A percentile compares a stretch with the other conserved stretches of the same genome.
Evolutionary conservation across 2,888 invertebrate species (phyloP).

Genomic region (Drosophila nigricruria): DNA sequence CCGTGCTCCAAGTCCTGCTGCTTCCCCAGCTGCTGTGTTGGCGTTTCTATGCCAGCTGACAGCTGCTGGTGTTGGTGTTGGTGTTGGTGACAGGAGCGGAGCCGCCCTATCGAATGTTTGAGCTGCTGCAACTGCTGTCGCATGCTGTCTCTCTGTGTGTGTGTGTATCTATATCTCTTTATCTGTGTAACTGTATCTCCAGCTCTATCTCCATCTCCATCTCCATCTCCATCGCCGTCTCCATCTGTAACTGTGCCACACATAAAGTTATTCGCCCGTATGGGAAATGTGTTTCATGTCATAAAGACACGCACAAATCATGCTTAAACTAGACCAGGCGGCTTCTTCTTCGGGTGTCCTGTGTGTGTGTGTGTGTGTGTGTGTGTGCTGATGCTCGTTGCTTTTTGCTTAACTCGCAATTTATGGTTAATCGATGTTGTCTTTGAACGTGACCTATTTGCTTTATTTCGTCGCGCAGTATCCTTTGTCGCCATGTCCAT

Average conservation of each 20-base stretch:
- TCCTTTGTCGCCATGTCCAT: constrained; percentile 43
- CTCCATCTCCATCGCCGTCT: constrained; percentile 19
- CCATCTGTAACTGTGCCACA: constrained; percentile 20
- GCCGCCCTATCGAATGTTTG: constrained; percentile 14
- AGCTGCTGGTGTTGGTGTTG: constrained; percentile 65
- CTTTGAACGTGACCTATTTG: constrained; percentile 82
- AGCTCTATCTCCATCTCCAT: constrained; percentile 15
- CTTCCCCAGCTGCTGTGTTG: constrained; percentile 42
- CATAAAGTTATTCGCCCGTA: constrained; percentile 59
- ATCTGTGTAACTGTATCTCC: constrained; percentile 26
- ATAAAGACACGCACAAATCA: constrained; percentile 82
- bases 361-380: constrained; percentile 26
- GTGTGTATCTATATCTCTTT: constrained; percentile 7
- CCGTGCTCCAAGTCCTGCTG: no score
- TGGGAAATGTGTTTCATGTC: constrained; percentile 70
- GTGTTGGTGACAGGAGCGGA: constrained; percentile 45
- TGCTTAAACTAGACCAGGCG: constrained; percentile 67
- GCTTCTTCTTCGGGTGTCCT: constrained; percentile 6
- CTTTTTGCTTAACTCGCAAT: constrained; percentile 83
- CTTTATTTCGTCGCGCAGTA: constrained; percentile 67
- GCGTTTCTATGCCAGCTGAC: constrained; percentile 58
- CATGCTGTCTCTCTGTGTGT: constrained; percentile 2
- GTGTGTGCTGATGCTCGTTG: constrained; percentile 47
- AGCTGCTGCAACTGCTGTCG: constrained; percentile 12
- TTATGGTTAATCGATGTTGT: constrained; percentile 83